Evolutionary conservation across 2,888 invertebrate species (phyloP).

Genomic region (Anarsia innoxiella): DNA sequence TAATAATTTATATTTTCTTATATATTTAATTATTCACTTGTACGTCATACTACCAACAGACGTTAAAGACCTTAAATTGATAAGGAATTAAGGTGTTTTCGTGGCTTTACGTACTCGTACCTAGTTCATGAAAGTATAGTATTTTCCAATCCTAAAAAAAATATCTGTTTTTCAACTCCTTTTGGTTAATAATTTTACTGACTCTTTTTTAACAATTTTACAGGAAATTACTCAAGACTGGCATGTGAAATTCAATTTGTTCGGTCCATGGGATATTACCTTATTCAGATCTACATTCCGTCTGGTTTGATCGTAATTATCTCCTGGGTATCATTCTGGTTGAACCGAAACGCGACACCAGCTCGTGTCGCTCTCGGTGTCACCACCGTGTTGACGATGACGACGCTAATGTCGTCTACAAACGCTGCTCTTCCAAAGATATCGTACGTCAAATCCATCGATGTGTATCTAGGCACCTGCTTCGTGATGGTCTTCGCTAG

Average conservation of each 20-base stretch:
- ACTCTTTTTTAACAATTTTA: conserved; percentile 15
- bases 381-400: conserved; percentile 98
- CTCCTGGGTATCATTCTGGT: conserved; percentile 98
- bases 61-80: too few relatives aligned
- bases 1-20: too few relatives aligned
- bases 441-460: conserved; percentile 98
- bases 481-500: conserved; percentile 99
- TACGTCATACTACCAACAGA: too few relatives aligned
- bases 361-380: conserved; percentile 95
- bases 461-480: conserved; percentile 97
- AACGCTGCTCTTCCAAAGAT: conserved; percentile 98
- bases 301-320: conserved; percentile 97
- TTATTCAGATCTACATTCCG: conserved; percentile 98
- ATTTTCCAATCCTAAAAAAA: too few relatives aligned
- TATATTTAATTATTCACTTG: too few relatives aligned
- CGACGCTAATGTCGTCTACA: conserved; percentile 97
- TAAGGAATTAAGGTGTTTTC: too few relatives aligned
- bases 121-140: too few relatives aligned
- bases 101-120: too few relatives aligned
- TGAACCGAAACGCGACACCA: conserved; percentile 95
- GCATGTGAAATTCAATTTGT: conserved; percentile 98
- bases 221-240: conserved; percentile 97
- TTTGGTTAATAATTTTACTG: not conserved
- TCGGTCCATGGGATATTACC: conserved; percentile 98
- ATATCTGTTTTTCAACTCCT: not conserved